Evolutionary conservation across 2,888 invertebrate species (phyloP), one percentile per base, ranked within the genome.

Genomic region (Acleris sparsana): DNA sequence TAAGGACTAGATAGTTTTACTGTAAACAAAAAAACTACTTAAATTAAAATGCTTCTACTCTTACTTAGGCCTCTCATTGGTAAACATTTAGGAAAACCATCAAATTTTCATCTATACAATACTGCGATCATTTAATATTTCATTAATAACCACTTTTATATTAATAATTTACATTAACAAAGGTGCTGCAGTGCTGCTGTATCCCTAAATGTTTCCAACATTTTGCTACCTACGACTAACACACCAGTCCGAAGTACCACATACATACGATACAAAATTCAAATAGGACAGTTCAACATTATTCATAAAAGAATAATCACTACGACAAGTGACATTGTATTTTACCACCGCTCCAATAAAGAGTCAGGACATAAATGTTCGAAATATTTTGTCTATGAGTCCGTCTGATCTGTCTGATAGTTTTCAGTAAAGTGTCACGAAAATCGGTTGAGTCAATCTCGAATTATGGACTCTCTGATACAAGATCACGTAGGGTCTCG

Each of bases 1-100:
- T 33, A 20, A 52, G 52, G 66, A 66, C 66, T 66, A 66, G 62
- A 57, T 52, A 57, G 49, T 39, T 56, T 33, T 22, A 29, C 52
- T 56, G 55, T 33, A 5, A 55, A 39, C 43, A 46, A 51, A 58
- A 18, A 18, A 65, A 43, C 44, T 55, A 53, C 22, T 46, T 25
- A 48, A 39, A 53, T 18, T 64, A 59, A 59, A 44, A 52, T 52
- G 60, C 51, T 51, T 51, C 51, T 29, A 18, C 44, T 43, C 17
- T 53, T 60, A 65, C 18, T 65, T 51, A 61, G 65, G 60, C 65
- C 44, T 33, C 44, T 33, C n/a, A 3, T 44, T 20, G 22, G 33
- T 20, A 17, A 60, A 51, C 65, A 61, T 20, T 56, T 46, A 65
- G 60, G 60, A 49, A 33, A 43, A 44, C n/a, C 7, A 11, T 6